Evolutionary conservation across 2,888 invertebrate species (phyloP), one percentile per base, ranked within the genome.

Genomic region (Netelia virgata): DNA sequence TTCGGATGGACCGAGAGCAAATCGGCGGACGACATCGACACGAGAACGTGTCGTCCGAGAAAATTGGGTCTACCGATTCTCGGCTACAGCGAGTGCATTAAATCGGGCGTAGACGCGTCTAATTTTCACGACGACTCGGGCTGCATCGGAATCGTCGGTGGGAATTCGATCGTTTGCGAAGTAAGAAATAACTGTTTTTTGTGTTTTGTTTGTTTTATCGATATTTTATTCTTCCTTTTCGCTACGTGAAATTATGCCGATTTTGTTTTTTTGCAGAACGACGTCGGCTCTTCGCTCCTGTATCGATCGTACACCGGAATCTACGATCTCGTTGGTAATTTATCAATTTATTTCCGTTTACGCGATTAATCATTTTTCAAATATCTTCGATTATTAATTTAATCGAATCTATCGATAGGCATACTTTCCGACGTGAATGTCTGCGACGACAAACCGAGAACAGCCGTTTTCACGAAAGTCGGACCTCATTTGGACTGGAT

Each of bases 401-500:
- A 50, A 18, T 73, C 8, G 6, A 1, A 36, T 36, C 47, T 70
- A 10, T 66, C 47, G 28, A 76, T 55, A 95, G 95, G 95, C 2
- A 93, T 96, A 41, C 87, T 95, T 61, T 94, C 95, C 1, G 94
- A 94, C 72, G 90, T 92, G 36, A 95, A 95, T 82, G 91, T 93
- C 3, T 95, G 96, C 87, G 93, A 93, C n/a, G 83, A 89, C 23
- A 89, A 88, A 10, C 91, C 93, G 1, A 92, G 92, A 69, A 92
- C 94, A 3, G 94, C 95, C 0, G 88, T 95, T 18, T 96, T 94
- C 87, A 95, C 95, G 0, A 94, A 91, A 89, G 91, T 95, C 3
- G 94, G 94, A 36, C 93, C 95, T 10, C 95, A 95, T 91, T 89
- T 95, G 0, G 91, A 94, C 23, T 96, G 96, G 96, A 95, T 96